These are phyloP conservation scores for Stercorarius parasiticus DNA, from an alignment of 2,113 vertebrate species.

Conservation along the genomic window DNA sequence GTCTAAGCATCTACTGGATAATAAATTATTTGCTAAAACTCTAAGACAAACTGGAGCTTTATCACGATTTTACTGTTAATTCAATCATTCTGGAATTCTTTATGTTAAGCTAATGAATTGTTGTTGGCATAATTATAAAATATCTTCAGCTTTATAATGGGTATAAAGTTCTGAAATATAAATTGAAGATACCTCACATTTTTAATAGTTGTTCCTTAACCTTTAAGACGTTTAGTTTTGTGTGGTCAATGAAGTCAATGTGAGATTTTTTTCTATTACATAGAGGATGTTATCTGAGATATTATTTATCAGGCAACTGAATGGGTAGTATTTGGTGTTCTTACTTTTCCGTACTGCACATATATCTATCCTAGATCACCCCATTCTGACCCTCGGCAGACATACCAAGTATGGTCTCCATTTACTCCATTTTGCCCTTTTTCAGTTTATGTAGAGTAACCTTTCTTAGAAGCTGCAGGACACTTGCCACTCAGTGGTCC, in stretches of 20 bases:
- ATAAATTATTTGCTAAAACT: conserved; percentile 53
- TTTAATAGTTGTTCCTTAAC: conserved; percentile 49
- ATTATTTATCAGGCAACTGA: not conserved
- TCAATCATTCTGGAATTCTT: conserved; percentile 45
- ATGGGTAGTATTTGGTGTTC: not conserved
- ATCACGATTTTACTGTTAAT: conserved; percentile 59
- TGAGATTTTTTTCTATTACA: not conserved
- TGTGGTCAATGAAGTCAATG: not conserved
- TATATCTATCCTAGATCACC: rapidly evolving
- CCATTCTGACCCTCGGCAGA: not conserved
- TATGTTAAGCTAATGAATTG: conserved; percentile 54
- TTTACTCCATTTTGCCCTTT: not conserved
- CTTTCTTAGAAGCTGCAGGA: not conserved
- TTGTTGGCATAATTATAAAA: conserved; percentile 54
- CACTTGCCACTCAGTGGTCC: not conserved
- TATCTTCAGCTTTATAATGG: conserved; percentile 24
- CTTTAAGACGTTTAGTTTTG: not conserved
- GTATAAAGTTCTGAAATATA: conserved; percentile 59
- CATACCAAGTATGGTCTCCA: not conserved
- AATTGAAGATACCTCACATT: conserved; percentile 49
- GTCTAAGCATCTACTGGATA: conserved; percentile 13
- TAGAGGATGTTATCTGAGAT: not conserved
- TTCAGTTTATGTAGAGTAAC: not conserved
- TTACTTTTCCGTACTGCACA: not conserved
- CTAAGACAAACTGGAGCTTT: not conserved